Evolutionary conservation across 2,888 invertebrate genomes (phyloP), one percentile per base, ranked within the genome.

Genomic region (Eupeodes luniger): DNA sequence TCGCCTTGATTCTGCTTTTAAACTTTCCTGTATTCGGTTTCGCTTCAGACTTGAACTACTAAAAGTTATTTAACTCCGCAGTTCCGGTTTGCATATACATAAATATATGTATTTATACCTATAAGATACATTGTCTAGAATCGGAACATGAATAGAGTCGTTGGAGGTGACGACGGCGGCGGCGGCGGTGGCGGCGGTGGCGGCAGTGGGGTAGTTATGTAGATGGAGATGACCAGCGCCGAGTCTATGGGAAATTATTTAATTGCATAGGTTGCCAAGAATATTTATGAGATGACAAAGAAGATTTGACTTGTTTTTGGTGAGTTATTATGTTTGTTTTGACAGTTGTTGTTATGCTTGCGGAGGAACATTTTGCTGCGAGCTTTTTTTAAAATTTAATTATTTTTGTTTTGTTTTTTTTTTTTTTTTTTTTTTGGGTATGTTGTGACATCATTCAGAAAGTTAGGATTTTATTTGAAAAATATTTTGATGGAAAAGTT

Each of bases 231-330:
- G 27, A 27, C 27, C 27, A 27, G 27, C 40, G 40, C 40, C 40
- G 40, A 40, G 53, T 44, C 62, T 67, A 44, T 79, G 72, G 36
- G 72, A 79, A 79, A 69, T 74, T 11, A 84, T 84, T 79, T 75
- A 80, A 84, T 80, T 84, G 66, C 64, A 14, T 44, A 55, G 70
- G 70, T 57, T 79, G 79, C 79, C 79, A 83, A 79, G 47, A 64
- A 44, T 51, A 40, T 57, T 67, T 67, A 74, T 67, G 79, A 53
- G 51, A 27, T 40, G 40, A 49, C 49, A 59, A 61, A 67, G 40
- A 27, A 19, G 40, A n/a, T 66, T 72, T 64, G 47, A 47, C 77
- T 67, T 72, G 55, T 80, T 40, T 59, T 40, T 9, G 40, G 49
- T 40, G 27, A 72, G 10, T 55, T 44, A 44, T 44, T 44, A 47